Conservation (phyloP, 1,140 invertebrate species). For the Heliconius eleuchia region DNA sequence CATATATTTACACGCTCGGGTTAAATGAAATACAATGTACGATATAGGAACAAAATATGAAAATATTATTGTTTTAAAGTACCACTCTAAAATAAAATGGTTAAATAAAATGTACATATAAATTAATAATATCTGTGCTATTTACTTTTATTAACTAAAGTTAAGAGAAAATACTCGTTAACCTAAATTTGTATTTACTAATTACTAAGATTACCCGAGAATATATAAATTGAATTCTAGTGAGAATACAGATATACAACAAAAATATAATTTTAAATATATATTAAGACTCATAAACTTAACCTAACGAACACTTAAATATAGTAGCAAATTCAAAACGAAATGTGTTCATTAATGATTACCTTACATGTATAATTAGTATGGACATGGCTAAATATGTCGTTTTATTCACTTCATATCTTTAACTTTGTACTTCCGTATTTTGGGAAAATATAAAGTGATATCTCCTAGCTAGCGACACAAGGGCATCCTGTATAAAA, state of each 20-base stretch:
- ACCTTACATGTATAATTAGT: not conserved
- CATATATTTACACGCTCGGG: not conserved
- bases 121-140: not conserved
- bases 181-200: not conserved
- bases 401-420: no score
- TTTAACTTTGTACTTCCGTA: no score
- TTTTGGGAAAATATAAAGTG: no score
- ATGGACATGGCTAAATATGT: not conserved
- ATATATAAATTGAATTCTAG: not conserved
- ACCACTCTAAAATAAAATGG: no score
- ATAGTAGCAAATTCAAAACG: not conserved
- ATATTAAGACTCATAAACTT: not conserved
- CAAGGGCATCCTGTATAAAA: no score
- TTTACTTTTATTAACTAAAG: not conserved
- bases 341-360: not conserved
- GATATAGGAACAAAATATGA: not conserved
- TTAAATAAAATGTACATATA: not conserved
- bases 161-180: not conserved
- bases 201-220: not conserved
- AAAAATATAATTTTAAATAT: not conserved
- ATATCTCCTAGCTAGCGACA: no score
- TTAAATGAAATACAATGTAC: not conserved
- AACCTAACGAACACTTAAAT: not conserved
- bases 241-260: not conserved
- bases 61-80: no score